phyloP scores from a whole-genome alignment of 1,140 invertebrate species.

The Camponotus pennsylvanicus region DNA sequence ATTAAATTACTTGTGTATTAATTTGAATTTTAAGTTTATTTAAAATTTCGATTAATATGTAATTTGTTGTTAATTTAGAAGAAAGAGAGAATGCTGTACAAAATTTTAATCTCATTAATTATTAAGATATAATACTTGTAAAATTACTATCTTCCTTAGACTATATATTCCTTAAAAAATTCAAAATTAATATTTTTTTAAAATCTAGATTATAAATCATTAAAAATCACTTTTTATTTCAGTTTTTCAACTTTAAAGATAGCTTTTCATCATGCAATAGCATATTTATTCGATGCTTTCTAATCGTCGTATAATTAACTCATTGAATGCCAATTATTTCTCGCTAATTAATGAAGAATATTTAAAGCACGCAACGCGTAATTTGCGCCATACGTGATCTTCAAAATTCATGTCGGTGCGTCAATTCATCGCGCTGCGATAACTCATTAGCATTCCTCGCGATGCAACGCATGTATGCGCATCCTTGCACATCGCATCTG shows the following conservation, averaged over 20 bases:
- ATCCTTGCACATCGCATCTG: neutral
- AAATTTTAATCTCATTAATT: neutral
- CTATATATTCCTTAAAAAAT: neutral
- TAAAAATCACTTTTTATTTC: neutral
- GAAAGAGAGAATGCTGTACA: neutral
- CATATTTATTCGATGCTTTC: neutral
- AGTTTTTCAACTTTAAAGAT: neutral
- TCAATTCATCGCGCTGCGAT: neutral
- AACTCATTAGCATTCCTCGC: neutral
- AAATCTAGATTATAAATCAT: neutral
- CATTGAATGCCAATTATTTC: neutral
- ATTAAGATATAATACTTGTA: neutral
- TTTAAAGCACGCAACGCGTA: neutral
- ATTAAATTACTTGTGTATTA: neutral
- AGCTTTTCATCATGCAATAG: neutral
- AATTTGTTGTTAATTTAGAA: neutral
- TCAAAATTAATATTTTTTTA: neutral
- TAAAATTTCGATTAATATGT: neutral
- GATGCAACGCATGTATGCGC: conserved; percentile 26
- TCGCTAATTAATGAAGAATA: conserved; percentile 46
- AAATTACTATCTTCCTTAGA: neutral
- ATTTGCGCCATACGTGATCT: neutral
- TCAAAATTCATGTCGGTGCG: conserved; percentile 21
- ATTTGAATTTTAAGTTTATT: neutral
- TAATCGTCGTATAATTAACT: neutral